phyloP scores from a whole-genome alignment of 2,888 invertebrate genomes.

The Protophormia terraenovae region DNA sequence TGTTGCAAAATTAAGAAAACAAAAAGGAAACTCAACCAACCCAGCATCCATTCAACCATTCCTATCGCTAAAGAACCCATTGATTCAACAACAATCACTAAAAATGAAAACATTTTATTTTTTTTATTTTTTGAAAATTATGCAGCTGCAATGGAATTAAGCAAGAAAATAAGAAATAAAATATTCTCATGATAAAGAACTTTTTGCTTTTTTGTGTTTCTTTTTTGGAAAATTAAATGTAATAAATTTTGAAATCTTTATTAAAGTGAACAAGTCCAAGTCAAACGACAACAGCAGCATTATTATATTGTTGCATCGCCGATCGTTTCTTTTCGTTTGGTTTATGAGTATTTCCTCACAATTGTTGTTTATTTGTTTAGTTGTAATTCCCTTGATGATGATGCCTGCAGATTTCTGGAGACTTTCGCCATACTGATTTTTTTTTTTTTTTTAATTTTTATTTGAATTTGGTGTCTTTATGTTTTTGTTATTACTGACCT shows the following conservation, averaged over 20 bases:
- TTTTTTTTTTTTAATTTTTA: neutral
- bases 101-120: neutral
- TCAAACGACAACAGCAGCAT: constrained; percentile 10
- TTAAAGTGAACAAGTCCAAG: constrained; percentile 47
- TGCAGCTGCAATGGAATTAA: constrained; percentile 54
- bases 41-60: neutral
- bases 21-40: neutral
- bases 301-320: constrained; percentile 27
- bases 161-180: neutral
- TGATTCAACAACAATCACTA: too few relatives aligned
- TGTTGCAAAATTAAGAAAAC: constrained; percentile 5
- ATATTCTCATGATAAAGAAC: constrained; percentile 40
- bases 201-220: constrained; percentile 10
- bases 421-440: constrained; percentile 47
- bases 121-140: neutral
- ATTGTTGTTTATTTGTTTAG: constrained; percentile 35
- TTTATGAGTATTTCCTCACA: constrained; percentile 37
- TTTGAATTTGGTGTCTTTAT: neutral
- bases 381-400: constrained; percentile 45
- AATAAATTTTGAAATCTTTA: constrained; percentile 62
- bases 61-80: neutral
- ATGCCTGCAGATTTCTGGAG: constrained; percentile 47
- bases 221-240: constrained; percentile 44
- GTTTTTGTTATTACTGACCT: constrained; percentile 56
- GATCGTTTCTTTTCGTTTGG: constrained; percentile 17